Base-by-base conservation (phyloP, 2,797 vertebrate genomes). In the Cossypha dichroa region DNA sequence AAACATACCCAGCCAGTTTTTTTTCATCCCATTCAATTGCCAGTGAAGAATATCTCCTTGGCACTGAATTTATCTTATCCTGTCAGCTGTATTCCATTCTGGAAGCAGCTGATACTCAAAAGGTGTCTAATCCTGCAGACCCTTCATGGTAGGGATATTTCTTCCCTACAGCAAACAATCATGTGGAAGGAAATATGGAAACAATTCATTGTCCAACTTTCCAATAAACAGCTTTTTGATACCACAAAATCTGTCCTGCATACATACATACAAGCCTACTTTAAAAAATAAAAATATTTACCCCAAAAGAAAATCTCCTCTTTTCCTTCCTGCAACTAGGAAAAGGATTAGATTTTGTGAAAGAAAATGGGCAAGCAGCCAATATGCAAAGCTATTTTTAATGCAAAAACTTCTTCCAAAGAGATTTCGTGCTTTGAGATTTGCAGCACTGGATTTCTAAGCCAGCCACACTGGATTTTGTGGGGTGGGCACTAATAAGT, bases 401-500 rank as follows among this genome's bases (percentile, higher is more conserved):
- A 92, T 91, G 94, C 68, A 94, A 89, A 93, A 94, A 95, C 79
- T 83, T 94, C 78, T 68, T 92, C 75, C 89, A 69, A 75, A 96
- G 94, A 93, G 89, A 95, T 96, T 95, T 84, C 6, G 88, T 88
- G 93, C 94, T 90, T 85, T 83, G 85, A 93, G 91, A 93, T 96
- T 96, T 93, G 85, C 77, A 88, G 87, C 66, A 55, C 51, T 72
- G 86, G 48, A 80, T 92, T 95, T 91, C 72, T 93, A 90, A 96
- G 87, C 72, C 87, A 90, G 89, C 55, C 79, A 90, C 94, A 69
- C 6, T 77, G 77, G 94, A 93, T 95, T 95, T 91, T 81, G 85
- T 26, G 15, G 93, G 67, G 66, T 31, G 45, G 92, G 78, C 23
- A 1, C 84, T 92, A 96, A 83, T 80, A 93, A 90, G 43, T 94